Conservation (phyloP, 2,888 invertebrate species). For the Pristionchus fissidentatus region DNA sequence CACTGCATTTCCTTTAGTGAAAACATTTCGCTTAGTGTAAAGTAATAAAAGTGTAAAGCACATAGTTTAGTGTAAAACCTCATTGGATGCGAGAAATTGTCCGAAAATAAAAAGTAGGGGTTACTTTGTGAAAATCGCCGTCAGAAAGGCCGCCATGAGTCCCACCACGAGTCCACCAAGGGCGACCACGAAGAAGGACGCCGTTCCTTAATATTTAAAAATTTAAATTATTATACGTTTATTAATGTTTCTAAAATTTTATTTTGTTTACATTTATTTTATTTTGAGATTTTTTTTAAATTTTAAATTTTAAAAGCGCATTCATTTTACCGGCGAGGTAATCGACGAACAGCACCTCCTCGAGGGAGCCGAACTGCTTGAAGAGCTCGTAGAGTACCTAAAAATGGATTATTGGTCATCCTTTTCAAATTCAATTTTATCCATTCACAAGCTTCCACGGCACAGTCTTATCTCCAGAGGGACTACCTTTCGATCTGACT, state of each 20-base stretch:
- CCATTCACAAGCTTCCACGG: too few relatives aligned
- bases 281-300: neutral
- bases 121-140: constrained; percentile 70
- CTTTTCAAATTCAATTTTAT: too few relatives aligned
- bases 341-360: constrained; percentile 19
- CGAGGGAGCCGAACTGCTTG: constrained; percentile 35
- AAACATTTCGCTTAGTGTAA: neutral
- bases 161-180: constrained; percentile 73
- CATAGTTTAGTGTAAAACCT: too few relatives aligned
- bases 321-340: constrained; percentile 17
- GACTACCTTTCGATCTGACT: neutral
- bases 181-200: constrained; percentile 72
- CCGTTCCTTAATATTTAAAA: constrained; percentile 44
- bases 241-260: neutral
- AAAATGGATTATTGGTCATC: constrained; percentile 50
- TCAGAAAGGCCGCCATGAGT: constrained; percentile 69
- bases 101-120: neutral
- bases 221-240: too few relatives aligned
- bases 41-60: too few relatives aligned
- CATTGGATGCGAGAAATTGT: too few relatives aligned
- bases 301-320: neutral
- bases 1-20: neutral
- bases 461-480: too few relatives aligned
- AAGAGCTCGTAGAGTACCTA: constrained; percentile 48
- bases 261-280: constrained; percentile 1